Evolutionary conservation across 2,113 vertebrate species (phyloP), one percentile per base, ranked within the genome.

Genomic region (Peromyscus maniculatus): DNA sequence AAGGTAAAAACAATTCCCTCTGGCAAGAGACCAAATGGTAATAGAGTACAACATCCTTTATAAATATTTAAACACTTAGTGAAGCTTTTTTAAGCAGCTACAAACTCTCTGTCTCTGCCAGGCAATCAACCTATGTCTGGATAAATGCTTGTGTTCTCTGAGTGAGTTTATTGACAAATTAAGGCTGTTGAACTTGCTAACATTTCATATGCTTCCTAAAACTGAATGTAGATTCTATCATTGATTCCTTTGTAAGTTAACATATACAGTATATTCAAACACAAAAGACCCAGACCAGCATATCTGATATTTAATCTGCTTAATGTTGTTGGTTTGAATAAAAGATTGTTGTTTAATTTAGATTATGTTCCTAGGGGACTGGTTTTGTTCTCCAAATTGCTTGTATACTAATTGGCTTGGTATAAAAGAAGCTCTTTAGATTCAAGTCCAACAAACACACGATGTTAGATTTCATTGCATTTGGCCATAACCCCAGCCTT

Each of bases 261-360:
- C 43, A 5, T 36, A 67, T 67, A 79, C 39, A 80, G 2, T 21
- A 49, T 49, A 19, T 46, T 33, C 26, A 57, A 78, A 62, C 4
- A 57, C 62, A 19, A 80, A 93, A 88, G 43, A 22, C 5, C 55
- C 80, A 87, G 71, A 77, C 55, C 21, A 91, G 1, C 31, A n/a
- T n/a, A 78, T 89, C 39, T 77, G 1, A 10, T 64, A 94, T 57
- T 78, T 78, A 86, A 55, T 91, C 49, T 82, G 28, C 19, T 97
- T 55, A 39, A n/a, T 39, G 4, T 78, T 49, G 21, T n/a, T 52
- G 88, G 62, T 74, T 95, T 93, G 64, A 17, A 16, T 66, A 77
- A 82, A 28, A 92, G 28, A 80, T 64, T 80, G 7, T 77, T 94
- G 36, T 83, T 96, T 91, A 72, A 82, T 93, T 93, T 93, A 33